phyloP scores from a whole-genome alignment of 2,888 invertebrate species.

The Eilema caniola region DNA sequence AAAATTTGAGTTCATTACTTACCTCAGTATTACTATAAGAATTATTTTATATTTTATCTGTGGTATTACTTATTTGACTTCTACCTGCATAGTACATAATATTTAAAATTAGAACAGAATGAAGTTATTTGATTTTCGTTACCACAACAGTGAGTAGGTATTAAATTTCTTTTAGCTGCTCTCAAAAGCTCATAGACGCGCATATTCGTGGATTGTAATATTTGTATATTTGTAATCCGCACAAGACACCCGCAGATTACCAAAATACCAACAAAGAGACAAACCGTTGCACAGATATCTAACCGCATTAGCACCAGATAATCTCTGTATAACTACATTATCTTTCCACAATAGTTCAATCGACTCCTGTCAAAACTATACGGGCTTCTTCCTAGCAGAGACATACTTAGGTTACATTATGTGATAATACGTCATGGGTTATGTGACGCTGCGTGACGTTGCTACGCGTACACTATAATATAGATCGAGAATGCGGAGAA shows the following conservation, averaged over 20 bases:
- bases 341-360: constrained; percentile 63
- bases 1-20: no score
- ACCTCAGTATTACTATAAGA: no score
- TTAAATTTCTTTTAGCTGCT: no score
- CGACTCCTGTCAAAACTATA: constrained; percentile 64
- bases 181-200: not conserved
- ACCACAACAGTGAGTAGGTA: no score
- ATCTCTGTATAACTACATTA: constrained; percentile 48
- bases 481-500: no score
- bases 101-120: no score
- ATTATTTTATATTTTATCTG: no score
- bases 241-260: constrained; percentile 18
- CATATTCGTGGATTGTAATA: not conserved
- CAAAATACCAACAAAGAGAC: constrained; percentile 2
- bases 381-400: constrained; percentile 56
- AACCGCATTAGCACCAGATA: constrained; percentile 32
- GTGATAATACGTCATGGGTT: not conserved
- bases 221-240: not conserved
- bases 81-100: no score
- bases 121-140: no score
- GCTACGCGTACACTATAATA: no score
- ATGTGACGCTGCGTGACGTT: no score
- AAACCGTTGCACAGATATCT: constrained; percentile 11
- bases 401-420: constrained; percentile 33
- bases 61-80: no score